Conservation (phyloP, 1,140 invertebrate genomes). For the Drosophila kepulauana region DNA sequence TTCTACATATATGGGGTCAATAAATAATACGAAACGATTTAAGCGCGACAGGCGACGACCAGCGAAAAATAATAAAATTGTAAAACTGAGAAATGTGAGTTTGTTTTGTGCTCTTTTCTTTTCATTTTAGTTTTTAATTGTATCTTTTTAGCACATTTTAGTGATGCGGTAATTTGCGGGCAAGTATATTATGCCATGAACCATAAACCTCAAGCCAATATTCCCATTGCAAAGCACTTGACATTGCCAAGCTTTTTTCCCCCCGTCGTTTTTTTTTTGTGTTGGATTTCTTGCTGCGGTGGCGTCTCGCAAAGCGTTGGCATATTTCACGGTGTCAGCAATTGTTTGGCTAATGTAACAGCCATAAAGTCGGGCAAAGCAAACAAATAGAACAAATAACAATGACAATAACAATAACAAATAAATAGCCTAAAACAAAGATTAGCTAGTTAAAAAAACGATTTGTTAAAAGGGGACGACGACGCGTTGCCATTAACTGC, state of each 20-base stretch:
- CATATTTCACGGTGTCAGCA: constrained; percentile 55
- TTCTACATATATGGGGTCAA: not conserved
- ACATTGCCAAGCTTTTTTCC: constrained; percentile 49
- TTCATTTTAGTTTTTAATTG: not conserved
- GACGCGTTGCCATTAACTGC: constrained; percentile 25
- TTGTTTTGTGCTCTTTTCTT: not conserved
- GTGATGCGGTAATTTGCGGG: constrained; percentile 17
- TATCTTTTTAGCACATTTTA: constrained; percentile 21
- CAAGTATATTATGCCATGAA: constrained; percentile 29
- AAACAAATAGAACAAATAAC: constrained; percentile 32
- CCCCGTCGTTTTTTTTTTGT: not conserved
- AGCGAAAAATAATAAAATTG: constrained; percentile 9
- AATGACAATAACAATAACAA: constrained; percentile 5
- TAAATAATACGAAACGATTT: constrained; percentile 6
- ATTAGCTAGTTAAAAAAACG: constrained; percentile 33
- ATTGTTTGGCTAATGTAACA: constrained; percentile 61
- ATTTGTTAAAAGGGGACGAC: constrained; percentile 23
- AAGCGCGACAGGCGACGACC: not conserved
- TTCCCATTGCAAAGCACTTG: constrained; percentile 47
- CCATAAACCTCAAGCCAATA: constrained; percentile 1
- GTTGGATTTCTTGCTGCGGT: constrained; percentile 21
- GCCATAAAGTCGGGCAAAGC: constrained; percentile 31
- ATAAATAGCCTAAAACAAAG: constrained; percentile 38
- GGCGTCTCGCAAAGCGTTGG: constrained; percentile 40
- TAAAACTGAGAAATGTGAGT: constrained; percentile 15